These are phyloP conservation scores for Ateles fusciceps DNA, from an alignment of 2,797 vertebrate genomes.

Conservation along the genomic window DNA sequence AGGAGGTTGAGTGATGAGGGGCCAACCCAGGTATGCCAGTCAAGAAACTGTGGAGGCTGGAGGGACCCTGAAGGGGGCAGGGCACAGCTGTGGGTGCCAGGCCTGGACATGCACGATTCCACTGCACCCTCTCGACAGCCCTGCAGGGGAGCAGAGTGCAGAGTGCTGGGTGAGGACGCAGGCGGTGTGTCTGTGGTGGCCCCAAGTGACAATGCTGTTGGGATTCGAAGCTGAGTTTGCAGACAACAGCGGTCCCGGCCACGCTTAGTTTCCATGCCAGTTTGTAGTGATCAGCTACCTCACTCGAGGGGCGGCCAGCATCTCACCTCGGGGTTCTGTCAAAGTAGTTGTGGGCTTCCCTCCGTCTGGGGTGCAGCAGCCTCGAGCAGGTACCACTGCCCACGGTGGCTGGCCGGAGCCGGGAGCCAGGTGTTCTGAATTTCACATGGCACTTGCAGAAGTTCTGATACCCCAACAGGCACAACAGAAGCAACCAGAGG, in stretches of 20 bases:
- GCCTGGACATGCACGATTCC: no score
- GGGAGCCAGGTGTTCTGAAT: neutral
- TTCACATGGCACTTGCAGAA: neutral
- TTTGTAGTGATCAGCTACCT: neutral
- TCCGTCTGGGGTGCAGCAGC: neutral
- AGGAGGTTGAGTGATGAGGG: neutral
- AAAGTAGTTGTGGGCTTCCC: rapidly evolving
- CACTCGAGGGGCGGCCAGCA: neutral
- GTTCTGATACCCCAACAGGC: rapidly evolving
- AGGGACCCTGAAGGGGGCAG: neutral
- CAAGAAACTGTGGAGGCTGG: neutral
- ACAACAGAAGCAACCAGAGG: neutral
- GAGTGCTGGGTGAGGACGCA: rapidly evolving
- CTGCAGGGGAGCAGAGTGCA: rapidly evolving
- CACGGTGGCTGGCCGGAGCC: rapidly evolving
- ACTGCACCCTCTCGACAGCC: neutral
- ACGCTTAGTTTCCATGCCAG: rapidly evolving
- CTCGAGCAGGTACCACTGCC: neutral
- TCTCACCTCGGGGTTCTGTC: neutral
- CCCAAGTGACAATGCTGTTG: neutral
- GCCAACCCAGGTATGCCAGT: neutral
- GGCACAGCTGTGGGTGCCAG: neutral
- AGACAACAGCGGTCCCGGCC: neutral
- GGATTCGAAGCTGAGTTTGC: neutral
- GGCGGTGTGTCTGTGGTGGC: neutral